These are phyloP conservation scores for Hybos culiciformis DNA, from an alignment of 2,888 invertebrate species.

Conservation along the genomic window DNA sequence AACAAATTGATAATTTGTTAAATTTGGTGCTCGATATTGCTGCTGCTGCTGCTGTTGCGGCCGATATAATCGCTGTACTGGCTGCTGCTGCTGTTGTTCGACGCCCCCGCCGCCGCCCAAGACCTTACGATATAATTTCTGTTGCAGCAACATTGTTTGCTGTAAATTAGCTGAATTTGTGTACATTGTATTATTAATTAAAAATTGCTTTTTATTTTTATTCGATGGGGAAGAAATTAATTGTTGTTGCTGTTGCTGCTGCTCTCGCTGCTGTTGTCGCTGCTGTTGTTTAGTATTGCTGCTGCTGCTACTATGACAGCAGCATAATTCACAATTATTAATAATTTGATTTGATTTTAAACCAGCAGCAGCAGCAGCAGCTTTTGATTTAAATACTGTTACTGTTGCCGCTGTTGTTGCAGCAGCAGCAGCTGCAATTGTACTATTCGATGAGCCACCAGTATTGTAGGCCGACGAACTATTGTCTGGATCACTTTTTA, in stretches of 20 bases:
- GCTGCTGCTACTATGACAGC: conserved; percentile 9
- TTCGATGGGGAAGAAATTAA: too few relatives aligned
- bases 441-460: conserved; percentile 60
- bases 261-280: conserved; percentile 4
- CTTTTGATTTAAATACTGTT: too few relatives aligned
- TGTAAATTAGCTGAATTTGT: conserved; percentile 53
- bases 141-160: conserved; percentile 54
- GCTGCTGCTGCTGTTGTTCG: conserved; percentile 21
- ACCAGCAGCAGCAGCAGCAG: conserved; percentile 9
- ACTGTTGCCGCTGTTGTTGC: conserved; percentile 36
- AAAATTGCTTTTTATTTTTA: too few relatives aligned
- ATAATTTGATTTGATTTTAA: conserved; percentile 4
- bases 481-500: conserved; percentile 45
- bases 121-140: conserved; percentile 46
- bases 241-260: conserved; percentile 9
- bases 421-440: conserved; percentile 41
- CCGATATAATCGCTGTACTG: conserved; percentile 14
- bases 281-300: conserved; percentile 1
- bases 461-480: conserved; percentile 63
- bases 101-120: too few relatives aligned
- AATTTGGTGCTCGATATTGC: conserved; percentile 42
- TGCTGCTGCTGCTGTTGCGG: conserved; percentile 17
- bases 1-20: conserved; percentile 45
- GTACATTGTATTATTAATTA: conserved; percentile 51
- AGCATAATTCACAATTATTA: conserved; percentile 10